phyloP scores from a whole-genome alignment of 2,888 invertebrate genomes.

The Phymatocera aterrima region DNA sequence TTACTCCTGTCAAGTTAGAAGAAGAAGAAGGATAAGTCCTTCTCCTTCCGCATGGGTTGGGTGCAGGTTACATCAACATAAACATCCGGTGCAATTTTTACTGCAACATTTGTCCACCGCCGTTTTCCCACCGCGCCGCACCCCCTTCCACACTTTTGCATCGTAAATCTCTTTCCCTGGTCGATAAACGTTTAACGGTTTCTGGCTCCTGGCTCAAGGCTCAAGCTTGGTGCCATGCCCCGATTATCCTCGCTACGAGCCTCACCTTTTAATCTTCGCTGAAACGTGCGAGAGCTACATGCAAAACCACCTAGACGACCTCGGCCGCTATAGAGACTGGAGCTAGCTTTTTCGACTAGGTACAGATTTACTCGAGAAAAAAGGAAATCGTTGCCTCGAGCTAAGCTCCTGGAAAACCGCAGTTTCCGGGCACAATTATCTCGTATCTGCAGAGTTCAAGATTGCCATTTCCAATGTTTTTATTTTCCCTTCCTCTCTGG shows the following conservation, averaged over 20 bases:
- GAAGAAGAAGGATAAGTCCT: too few species aligned
- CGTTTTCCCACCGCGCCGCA: background rate
- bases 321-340: background rate
- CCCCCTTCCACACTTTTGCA: background rate
- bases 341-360: background rate
- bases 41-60: background rate
- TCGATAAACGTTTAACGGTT: constrained; percentile 39
- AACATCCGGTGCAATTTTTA: constrained; percentile 26
- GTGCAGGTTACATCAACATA: background rate
- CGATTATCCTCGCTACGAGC: constrained; percentile 13
- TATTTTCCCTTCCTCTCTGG: too few species aligned
- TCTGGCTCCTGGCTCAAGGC: constrained; percentile 19
- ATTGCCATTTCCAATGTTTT: background rate
- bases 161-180: constrained; percentile 24
- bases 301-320: background rate
- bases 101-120: constrained; percentile 26
- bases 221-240: background rate
- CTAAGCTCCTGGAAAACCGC: background rate
- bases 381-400: background rate
- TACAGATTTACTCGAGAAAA: background rate
- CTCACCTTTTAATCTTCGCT: constrained; percentile 33
- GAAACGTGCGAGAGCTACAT: constrained; percentile 9
- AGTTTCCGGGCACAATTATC: background rate
- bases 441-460: background rate
- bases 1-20: constrained; percentile 6